Evolutionary conservation across 2,797 vertebrate species (phyloP).

Genomic region (Saxicola maurus): DNA sequence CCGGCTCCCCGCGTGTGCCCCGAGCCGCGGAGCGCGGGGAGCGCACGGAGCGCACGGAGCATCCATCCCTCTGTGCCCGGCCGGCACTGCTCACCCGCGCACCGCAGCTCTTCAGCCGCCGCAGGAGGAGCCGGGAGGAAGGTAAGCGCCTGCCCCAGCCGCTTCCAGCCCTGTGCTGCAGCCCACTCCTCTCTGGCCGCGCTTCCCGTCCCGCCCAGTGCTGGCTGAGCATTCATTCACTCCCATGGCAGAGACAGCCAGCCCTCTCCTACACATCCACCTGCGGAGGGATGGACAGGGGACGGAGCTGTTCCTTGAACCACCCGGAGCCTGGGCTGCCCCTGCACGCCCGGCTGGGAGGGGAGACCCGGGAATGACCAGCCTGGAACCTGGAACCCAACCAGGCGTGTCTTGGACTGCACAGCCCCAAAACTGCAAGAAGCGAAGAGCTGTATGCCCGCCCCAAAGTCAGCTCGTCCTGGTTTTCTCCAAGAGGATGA

Average conservation of each 20-base stretch:
- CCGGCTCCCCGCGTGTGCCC: background rate
- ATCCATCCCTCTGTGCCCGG: background rate
- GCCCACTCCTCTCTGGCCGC: background rate
- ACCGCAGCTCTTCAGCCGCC: background rate
- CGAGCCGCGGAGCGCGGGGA: background rate
- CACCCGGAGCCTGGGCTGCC: background rate
- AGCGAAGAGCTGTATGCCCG: background rate
- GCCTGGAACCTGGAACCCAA: background rate
- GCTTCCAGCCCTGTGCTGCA: background rate
- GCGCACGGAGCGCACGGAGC: background rate
- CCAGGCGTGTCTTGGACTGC: rapidly evolving
- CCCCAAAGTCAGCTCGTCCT: background rate
- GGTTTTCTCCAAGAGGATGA: background rate
- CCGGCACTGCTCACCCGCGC: background rate
- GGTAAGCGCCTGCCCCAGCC: background rate
- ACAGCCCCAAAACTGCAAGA: background rate
- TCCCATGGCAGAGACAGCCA: background rate
- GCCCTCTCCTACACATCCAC: background rate
- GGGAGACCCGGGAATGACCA: background rate
- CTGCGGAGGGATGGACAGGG: background rate
- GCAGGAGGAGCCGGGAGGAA: background rate
- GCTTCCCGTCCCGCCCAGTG: constrained; percentile 33
- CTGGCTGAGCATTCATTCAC: rapidly evolving
- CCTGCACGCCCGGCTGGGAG: background rate
- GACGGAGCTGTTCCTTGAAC: background rate